These are phyloP conservation scores for Phymatocera aterrima DNA, from an alignment of 2,888 invertebrate species.

Conservation along the genomic window DNA sequence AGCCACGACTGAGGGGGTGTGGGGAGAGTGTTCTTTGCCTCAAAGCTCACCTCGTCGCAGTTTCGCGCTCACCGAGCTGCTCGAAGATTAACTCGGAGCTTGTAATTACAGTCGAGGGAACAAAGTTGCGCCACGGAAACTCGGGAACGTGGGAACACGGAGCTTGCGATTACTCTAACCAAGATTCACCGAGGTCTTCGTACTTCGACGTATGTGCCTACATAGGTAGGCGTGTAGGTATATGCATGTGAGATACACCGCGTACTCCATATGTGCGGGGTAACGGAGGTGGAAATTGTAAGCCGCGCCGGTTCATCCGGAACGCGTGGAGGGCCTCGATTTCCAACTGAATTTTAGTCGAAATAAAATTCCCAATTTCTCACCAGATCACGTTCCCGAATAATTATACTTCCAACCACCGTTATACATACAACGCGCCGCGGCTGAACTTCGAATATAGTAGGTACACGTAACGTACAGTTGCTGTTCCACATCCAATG, in stretches of 20 bases:
- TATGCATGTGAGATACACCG: neutral
- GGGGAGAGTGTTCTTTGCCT: conserved; percentile 1
- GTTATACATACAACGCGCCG: neutral
- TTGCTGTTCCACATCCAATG: too few species aligned
- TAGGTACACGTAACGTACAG: too few species aligned
- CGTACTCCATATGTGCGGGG: neutral
- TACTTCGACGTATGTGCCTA: neutral
- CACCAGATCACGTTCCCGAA: too few species aligned
- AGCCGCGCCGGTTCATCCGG: neutral
- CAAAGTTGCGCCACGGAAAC: conserved; percentile 24
- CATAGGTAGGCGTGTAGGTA: too few species aligned
- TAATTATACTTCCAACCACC: neutral
- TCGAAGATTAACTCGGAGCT: conserved; percentile 40
- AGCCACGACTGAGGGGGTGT: neutral
- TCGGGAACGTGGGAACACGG: neutral
- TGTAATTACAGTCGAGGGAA: conserved; percentile 33
- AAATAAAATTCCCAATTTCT: neutral
- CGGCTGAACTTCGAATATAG: neutral
- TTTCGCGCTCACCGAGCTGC: conserved; percentile 33
- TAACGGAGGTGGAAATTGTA: conserved; percentile 24
- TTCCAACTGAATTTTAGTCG: neutral
- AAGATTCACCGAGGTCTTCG: conserved; percentile 13
- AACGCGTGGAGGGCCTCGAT: too few species aligned
- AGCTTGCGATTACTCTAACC: neutral
- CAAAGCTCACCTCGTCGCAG: conserved; percentile 36